A percentile compares a stretch with the other conserved stretches of the same genome.
Evolutionary conservation across 2,888 invertebrate genomes (phyloP).

Genomic region (Xanthia icteritia): DNA sequence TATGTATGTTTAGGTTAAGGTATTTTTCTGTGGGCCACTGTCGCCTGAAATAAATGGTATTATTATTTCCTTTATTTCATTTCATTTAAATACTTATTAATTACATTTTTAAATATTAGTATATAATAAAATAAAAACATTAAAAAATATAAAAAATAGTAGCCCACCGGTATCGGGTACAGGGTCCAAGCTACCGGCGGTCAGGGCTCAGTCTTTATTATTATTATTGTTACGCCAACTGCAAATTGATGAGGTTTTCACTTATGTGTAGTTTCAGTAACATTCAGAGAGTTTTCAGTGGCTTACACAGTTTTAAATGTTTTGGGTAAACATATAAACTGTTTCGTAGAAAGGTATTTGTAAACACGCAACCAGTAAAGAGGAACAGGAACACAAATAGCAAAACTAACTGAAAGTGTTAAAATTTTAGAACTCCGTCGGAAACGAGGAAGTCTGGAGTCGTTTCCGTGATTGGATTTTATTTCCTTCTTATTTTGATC

Average conservation of each 20-base stretch:
- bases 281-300: constrained; percentile 14
- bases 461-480: constrained; percentile 81
- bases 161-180: too few species aligned
- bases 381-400: constrained; percentile 44
- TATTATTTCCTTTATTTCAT: too few species aligned
- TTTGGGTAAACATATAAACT: constrained; percentile 22
- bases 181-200: too few species aligned
- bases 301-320: constrained; percentile 26
- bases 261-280: constrained; percentile 31
- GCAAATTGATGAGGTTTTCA: constrained; percentile 42
- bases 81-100: too few species aligned
- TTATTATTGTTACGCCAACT: constrained; percentile 28
- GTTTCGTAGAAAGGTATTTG: constrained; percentile 24
- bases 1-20: too few species aligned
- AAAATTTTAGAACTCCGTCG: constrained; percentile 54
- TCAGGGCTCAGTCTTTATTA: too few species aligned
- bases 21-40: too few species aligned
- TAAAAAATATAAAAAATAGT: too few species aligned
- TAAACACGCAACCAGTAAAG: constrained; percentile 16
- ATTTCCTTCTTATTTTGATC: constrained; percentile 82
- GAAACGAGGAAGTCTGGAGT: constrained; percentile 60
- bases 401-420: constrained; percentile 43
- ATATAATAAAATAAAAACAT: too few species aligned
- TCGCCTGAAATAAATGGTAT: too few species aligned
- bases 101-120: too few species aligned